Percentiles rank a stretch among this genome's conserved stretches.
Evolutionary conservation across 2,797 vertebrate species (phyloP).

Genomic region (Fundulus diaphanus): DNA sequence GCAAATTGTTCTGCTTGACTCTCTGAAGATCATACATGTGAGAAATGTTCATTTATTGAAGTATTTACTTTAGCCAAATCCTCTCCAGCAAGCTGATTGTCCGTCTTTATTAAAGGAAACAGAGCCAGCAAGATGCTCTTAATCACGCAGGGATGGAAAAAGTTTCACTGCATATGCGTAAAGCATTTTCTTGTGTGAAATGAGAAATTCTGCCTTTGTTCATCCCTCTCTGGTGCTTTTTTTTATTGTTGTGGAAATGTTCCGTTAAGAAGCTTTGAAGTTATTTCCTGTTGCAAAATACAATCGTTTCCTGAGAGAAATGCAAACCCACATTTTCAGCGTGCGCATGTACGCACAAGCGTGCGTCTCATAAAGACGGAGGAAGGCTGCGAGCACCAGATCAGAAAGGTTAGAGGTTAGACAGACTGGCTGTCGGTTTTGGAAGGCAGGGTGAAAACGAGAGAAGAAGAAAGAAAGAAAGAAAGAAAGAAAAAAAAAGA

Average conservation of each 20-base stretch:
- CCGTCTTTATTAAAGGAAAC: constrained; percentile 33
- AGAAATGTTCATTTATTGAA: not conserved
- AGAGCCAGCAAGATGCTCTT: constrained; percentile 25
- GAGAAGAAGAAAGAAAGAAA: no score
- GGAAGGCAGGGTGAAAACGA: no score
- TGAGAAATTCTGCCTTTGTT: constrained; percentile 16
- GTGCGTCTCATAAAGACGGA: constrained; percentile 6
- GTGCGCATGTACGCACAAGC: not conserved
- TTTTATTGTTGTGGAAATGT: constrained; percentile 61
- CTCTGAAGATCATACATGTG: no score
- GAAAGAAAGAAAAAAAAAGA: not conserved
- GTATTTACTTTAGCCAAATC: not conserved
- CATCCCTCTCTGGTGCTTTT: constrained; percentile 40
- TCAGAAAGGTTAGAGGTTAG: constrained; percentile 49
- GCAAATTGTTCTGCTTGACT: not conserved
- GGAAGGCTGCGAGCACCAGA: constrained; percentile 20
- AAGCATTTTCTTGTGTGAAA: constrained; percentile 24
- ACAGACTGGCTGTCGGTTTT: constrained; percentile 19
- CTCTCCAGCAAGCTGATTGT: not conserved
- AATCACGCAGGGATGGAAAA: constrained; percentile 38
- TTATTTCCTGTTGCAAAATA: constrained; percentile 74
- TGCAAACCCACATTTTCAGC: constrained; percentile 37
- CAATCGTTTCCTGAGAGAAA: constrained; percentile 70
- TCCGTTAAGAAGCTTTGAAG: constrained; percentile 65
- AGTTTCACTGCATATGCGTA: constrained; percentile 1